Evolutionary conservation across 2,113 vertebrate genomes (phyloP).

Genomic region (Pleuronectes platessa): DNA sequence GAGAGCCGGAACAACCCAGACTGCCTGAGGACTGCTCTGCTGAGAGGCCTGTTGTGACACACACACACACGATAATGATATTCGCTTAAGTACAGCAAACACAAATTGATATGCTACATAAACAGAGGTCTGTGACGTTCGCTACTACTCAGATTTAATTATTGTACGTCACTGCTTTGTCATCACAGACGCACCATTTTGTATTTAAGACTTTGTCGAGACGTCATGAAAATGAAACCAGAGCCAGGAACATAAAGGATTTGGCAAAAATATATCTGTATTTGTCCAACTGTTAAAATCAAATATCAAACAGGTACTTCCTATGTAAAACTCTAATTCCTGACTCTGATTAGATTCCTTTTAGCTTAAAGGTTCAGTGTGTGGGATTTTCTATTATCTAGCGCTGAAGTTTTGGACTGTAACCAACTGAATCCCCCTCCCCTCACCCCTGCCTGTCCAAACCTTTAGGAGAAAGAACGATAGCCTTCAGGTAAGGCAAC

Average conservation of each 20-base stretch:
- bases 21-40: constrained; percentile 93
- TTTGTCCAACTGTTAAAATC: neutral
- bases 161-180: neutral
- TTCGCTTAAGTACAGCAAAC: neutral
- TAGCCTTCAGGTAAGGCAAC: neutral
- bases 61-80: constrained; percentile 22
- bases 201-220: neutral
- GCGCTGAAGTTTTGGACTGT: neutral
- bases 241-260: constrained; percentile 47
- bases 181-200: constrained; percentile 15
- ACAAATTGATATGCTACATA: constrained; percentile 15
- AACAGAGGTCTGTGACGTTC: constrained; percentile 20
- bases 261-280: neutral
- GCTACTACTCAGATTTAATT: constrained; percentile 23
- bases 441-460: neutral
- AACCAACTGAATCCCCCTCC: neutral
- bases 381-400: neutral
- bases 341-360: constrained; percentile 46
- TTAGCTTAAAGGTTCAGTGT: constrained; percentile 9
- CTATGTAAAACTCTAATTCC: too few species aligned
- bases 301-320: constrained; percentile 14
- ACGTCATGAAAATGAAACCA: constrained; percentile 42
- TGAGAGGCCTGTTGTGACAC: constrained; percentile 87
- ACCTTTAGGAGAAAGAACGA: neutral
- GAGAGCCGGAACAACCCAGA: constrained; percentile 97